Evolutionary conservation across 1,140 invertebrate genomes (phyloP).

Genomic region (Caenorhabditis latens): DNA sequence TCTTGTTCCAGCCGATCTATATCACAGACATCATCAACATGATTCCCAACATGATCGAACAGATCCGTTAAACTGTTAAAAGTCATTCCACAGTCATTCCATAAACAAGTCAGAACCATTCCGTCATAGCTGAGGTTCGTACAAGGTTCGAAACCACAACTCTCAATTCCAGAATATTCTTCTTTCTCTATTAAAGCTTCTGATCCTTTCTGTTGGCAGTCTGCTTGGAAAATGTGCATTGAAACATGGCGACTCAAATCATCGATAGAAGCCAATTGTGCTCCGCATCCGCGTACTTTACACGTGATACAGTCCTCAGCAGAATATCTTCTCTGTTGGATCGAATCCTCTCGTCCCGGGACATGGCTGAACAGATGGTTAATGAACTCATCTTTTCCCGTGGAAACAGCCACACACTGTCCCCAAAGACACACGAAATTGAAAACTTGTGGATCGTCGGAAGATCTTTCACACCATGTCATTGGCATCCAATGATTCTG

Average conservation of each 20-base stretch:
- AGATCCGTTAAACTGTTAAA: constrained; percentile 66
- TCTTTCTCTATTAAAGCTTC: constrained; percentile 20
- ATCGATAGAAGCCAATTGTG: background rate
- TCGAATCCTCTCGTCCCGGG: background rate
- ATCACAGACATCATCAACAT: constrained; percentile 52
- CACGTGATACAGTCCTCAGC: background rate
- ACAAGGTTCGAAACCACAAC: constrained; percentile 46
- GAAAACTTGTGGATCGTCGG: constrained; percentile 37
- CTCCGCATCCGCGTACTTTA: background rate
- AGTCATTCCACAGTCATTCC: constrained; percentile 65
- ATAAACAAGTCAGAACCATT: constrained; percentile 64
- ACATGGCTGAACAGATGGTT: constrained; percentile 20
- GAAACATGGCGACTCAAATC: constrained; percentile 23
- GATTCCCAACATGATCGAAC: constrained; percentile 63
- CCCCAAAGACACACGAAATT: constrained; percentile 28
- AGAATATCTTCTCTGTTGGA: background rate
- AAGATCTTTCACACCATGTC: constrained; percentile 28
- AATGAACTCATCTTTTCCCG: background rate
- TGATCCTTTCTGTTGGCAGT: constrained; percentile 27
- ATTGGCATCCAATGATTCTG: constrained; percentile 39
- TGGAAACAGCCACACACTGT: background rate
- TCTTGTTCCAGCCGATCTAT: constrained; percentile 31
- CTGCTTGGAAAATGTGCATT: constrained; percentile 47
- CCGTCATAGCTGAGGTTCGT: constrained; percentile 35
- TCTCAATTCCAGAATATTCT: constrained; percentile 18